Percentiles rank a stretch among this genome's conserved stretches.
Conservation (phyloP, 2,797 vertebrate genomes). For the Chrysocyon brachyurus region DNA sequence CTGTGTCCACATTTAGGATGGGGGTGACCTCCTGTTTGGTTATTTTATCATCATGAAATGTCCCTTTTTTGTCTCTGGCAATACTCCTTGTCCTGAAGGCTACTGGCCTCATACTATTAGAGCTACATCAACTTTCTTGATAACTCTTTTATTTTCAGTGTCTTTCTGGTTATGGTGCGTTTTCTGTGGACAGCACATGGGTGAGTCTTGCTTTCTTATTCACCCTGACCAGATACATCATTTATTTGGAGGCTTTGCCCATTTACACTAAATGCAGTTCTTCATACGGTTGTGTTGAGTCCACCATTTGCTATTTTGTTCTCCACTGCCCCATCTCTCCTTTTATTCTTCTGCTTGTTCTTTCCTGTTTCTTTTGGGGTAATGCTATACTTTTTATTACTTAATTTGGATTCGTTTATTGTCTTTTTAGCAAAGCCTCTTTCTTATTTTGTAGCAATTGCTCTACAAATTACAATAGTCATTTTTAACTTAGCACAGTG, state of each 20-base stretch:
- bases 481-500: background rate
- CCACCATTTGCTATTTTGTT: background rate
- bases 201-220: background rate
- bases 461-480: background rate
- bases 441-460: background rate
- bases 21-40: background rate
- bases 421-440: background rate
- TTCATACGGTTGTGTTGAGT: fast-evolving
- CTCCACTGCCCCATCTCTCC: background rate
- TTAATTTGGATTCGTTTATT: background rate
- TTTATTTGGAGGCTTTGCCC: too few species aligned
- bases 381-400: background rate
- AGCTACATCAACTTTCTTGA: background rate
- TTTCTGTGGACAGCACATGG: fast-evolving
- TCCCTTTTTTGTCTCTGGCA: background rate
- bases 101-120: too few species aligned
- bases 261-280: fast-evolving
- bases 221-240: background rate
- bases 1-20: background rate
- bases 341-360: background rate
- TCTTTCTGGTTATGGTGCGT: background rate
- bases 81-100: background rate
- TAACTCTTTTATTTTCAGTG: fast-evolving
- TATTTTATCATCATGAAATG: background rate
- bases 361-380: background rate